Base-by-base conservation (phyloP, 2,113 vertebrate genomes). In the Barbus barbus region DNA sequence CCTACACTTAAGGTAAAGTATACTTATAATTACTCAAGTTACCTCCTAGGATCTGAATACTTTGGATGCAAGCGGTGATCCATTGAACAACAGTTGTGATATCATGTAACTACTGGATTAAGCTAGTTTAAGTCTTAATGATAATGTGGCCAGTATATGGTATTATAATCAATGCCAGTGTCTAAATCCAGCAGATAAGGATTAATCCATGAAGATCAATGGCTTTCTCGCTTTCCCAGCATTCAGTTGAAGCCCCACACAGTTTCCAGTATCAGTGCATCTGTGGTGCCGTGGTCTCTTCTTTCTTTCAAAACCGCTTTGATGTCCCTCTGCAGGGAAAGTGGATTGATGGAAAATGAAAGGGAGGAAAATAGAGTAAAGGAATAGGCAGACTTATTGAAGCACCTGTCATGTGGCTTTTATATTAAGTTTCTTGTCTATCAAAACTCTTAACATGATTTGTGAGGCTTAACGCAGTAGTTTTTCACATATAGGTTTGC, bases 401-500 rank as follows among this genome's bases (percentile, higher is more conserved):
- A 61, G 63, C 61, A 78, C 44, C 75, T 41, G 20, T 60, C n/a
- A 5, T 51, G 38, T 36, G 61, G 74, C n/a, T 38, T 77, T 69
- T 51, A 61, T 48, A 73, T 73, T 46, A 41, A n/a, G 65, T 79
- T 82, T 71, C 46, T 20, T 82, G 65, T 82, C 79, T 71, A n/a
- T 82, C 79, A 48, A 51, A 67, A 72, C 38, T 73, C 26, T 9
- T 84, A 82, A 83, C 44, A 9, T 80, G 85, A 78, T 86, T 53
- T 83, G 75, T 71, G 14, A 26, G 12, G 53, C 76, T 22, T 76
- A 61, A 20, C 16, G 28, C 83, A 67, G 28, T n/a, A 28, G 7
- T 75, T 81, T 60, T 76, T 20, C 61, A 41, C 31, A 41, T 75
- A 69, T 7, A 33, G 14, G 24, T 7, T 51, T 26, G 38, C 31